Evolutionary conservation across 1,140 invertebrate genomes (phyloP), one percentile per base, ranked within the genome.

Genomic region (Triops cancriformis): DNA sequence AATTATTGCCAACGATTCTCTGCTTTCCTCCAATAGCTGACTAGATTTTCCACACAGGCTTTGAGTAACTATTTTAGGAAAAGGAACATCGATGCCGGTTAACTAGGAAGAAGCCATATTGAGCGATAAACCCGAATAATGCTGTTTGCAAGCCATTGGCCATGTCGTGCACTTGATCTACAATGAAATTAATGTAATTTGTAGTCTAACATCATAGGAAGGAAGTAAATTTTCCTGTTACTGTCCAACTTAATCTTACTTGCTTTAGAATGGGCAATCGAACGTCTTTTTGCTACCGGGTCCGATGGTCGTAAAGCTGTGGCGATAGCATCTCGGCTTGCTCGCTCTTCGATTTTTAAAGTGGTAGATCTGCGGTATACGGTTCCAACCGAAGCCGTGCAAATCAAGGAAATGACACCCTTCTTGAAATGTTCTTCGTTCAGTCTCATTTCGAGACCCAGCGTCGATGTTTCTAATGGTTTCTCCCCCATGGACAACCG

Each of bases 291-390:
- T 23, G 51, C 51, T 64, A 64, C 51, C 10, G 51, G 51, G 51
- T 64, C 51, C 51, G 51, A 64, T 14, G 51, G 51, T 64, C 51
- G 51, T 64, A 64, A 64, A 64, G 51, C 51, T 23, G 51, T 64
- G 51, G 51, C 51, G 51, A 64, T 64, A 64, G 51, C 51, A 64
- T 64, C 51, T 18, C 51, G 51, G 51, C 51, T 64, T 64, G 51
- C 51, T 64, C 51, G 51, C 51, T 64, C 51, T 64, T 64, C 51
- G 51, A 64, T 64, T 64, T 64, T 64, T 64, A 64, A 64, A 64
- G 74, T 76, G 28, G 74, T 76, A 27, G 74, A 76, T 76, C 26
- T 76, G 74, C 74, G 74, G 45, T 76, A 76, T 27, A 45, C 37
- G 23, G 26, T 41, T 76, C 74, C 74, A 41, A 76, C 37, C 18